phyloP scores from a whole-genome alignment of 2,888 invertebrate genomes.

The Volucella bombylans region DNA sequence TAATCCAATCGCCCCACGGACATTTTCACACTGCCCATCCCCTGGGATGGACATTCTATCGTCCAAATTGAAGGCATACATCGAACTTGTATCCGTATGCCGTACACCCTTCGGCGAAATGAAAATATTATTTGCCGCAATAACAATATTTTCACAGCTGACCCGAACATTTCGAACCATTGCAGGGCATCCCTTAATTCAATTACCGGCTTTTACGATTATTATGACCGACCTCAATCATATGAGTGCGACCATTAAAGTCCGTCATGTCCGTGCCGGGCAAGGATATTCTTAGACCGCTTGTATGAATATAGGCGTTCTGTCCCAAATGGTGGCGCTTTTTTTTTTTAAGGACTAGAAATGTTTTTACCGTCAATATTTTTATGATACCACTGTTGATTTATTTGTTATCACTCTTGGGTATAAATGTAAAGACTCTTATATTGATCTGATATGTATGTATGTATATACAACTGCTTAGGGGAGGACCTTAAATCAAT shows the following conservation, averaged over 20 bases:
- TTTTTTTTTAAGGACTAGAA: conserved; percentile 43
- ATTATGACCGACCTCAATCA: conserved; percentile 75
- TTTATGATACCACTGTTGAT: conserved; percentile 75
- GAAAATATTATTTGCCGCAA: conserved; percentile 65
- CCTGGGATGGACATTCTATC: conserved; percentile 62
- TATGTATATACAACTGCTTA: too few relatives aligned
- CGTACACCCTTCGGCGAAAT: conserved; percentile 52
- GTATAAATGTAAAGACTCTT: too few relatives aligned
- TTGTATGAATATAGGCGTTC: conserved; percentile 13
- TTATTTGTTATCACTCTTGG: conserved; percentile 62
- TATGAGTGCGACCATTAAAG: conserved; percentile 63
- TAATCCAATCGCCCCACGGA: conserved; percentile 71
- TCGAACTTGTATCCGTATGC: neutral
- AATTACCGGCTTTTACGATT: conserved; percentile 81
- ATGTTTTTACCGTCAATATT: conserved; percentile 42
- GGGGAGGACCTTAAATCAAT: too few relatives aligned
- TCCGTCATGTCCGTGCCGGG: conserved; percentile 41
- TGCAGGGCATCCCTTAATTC: conserved; percentile 80
- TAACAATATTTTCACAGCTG: conserved; percentile 74
- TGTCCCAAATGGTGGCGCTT: conserved; percentile 37
- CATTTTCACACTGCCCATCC: conserved; percentile 64
- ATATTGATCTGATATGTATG: too few relatives aligned
- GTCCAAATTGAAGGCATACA: conserved; percentile 22
- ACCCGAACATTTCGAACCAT: conserved; percentile 69
- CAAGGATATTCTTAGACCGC: conserved; percentile 17